These are phyloP conservation scores for Epinephelus coioides DNA, from an alignment of 2,797 vertebrate genomes.

Conservation along the genomic window DNA sequence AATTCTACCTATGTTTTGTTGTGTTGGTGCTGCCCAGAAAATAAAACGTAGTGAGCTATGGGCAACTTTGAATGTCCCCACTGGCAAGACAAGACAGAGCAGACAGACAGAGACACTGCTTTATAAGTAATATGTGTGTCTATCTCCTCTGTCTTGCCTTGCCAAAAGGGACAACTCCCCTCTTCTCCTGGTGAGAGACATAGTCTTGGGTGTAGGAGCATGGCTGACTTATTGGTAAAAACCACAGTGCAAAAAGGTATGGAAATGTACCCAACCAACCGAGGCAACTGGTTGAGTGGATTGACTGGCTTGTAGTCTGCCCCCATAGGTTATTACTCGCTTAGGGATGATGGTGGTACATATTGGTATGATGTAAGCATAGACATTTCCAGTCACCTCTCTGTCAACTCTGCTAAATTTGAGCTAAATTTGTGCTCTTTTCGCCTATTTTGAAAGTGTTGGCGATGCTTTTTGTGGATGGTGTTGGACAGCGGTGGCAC, in stretches of 20 bases:
- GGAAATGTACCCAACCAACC: neutral
- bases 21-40: slow-evolving; percentile 40
- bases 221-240: slow-evolving; percentile 14
- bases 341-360: neutral
- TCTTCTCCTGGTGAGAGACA: slow-evolving; percentile 9
- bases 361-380: too few species aligned
- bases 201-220: slow-evolving; percentile 5
- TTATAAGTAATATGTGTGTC: slow-evolving; percentile 34
- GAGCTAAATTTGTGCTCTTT: too few species aligned
- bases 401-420: too few species aligned
- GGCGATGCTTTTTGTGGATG: too few species aligned
- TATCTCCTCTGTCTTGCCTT: slow-evolving; percentile 42
- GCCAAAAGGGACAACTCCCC: slow-evolving; percentile 39
- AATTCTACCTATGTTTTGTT: slow-evolving; percentile 15
- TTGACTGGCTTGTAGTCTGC: neutral
- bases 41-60: slow-evolving; percentile 54
- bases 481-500: too few species aligned
- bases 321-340: neutral
- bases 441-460: too few species aligned
- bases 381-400: too few species aligned
- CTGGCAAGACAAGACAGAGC: slow-evolving; percentile 45
- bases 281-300: neutral
- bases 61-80: slow-evolving; percentile 48
- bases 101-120: slow-evolving; percentile 33
- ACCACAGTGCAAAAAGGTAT: neutral